Evolutionary conservation across 23 tunicate genomes (phyloP).

Genomic region (Oikopleura dioica): DNA sequence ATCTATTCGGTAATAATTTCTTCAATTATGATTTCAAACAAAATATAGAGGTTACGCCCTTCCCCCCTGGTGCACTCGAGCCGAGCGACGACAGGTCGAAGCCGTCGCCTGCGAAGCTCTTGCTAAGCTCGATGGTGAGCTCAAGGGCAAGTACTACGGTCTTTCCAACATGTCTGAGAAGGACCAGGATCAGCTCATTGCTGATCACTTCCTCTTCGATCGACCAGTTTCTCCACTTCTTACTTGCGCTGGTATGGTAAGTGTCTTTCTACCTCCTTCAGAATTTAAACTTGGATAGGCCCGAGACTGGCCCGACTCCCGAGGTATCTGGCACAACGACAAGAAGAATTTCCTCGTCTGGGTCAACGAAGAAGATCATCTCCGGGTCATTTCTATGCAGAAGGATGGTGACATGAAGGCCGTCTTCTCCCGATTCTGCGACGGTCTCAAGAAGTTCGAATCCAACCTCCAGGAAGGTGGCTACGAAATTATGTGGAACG

Average conservation of each 20-base stretch:
- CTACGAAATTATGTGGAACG: constrained; percentile 20
- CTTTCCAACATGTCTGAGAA: constrained; percentile 14
- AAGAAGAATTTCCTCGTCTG: constrained; percentile 36
- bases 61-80: constrained; percentile 45
- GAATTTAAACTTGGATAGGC: no score
- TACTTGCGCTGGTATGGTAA: constrained; percentile 63
- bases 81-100: constrained; percentile 51
- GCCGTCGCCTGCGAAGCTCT: constrained; percentile 17
- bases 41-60: constrained; percentile 33
- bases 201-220: background rate
- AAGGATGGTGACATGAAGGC: constrained; percentile 28
- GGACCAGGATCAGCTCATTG: background rate
- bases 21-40: constrained; percentile 3
- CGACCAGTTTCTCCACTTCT: constrained; percentile 31
- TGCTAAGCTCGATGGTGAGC: constrained; percentile 16
- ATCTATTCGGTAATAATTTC: background rate
- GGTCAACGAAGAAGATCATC: constrained; percentile 42
- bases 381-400: constrained; percentile 25
- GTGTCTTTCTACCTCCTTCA: background rate
- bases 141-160: constrained; percentile 21
- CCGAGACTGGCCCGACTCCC: constrained; percentile 61
- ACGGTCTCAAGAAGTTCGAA: constrained; percentile 20
- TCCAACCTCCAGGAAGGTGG: constrained; percentile 14
- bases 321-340: constrained; percentile 58
- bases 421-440: constrained; percentile 27